Evolutionary conservation across 2,113 vertebrate genomes (phyloP), one percentile per base, ranked within the genome.

Genomic region (Trichechus manatus): DNA sequence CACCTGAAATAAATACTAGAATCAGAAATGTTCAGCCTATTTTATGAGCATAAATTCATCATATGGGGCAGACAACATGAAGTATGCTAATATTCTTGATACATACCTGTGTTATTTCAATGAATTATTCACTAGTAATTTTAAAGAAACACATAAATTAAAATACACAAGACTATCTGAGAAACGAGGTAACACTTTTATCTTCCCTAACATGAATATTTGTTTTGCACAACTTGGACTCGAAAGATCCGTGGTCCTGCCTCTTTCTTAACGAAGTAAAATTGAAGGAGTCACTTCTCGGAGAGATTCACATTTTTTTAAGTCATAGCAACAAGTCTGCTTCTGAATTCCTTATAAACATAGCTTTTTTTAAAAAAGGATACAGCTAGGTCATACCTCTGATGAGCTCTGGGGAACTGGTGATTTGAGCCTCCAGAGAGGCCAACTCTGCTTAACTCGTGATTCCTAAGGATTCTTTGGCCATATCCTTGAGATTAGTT

Each of bases 301-400:
- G 31, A 6, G 14, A 68, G 66, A 68, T n/a, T 33, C 15, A n/a
- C 31, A 2, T 59, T 59, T 59, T 59, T 59, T 59, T 59, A 17
- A 17, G 56, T 59, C 11, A 59, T 1, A 68, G 15, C 5, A 68
- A 66, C 13, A 14, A 33, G 3, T n/a, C 1, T 17, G 5, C 9
- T 68, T n/a, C 13, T 68, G 66, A 1, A 17, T n/a, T 70, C 33
- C 19, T 70, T n/a, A 70, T n/a, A 70, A 33, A 70, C 15, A n/a
- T n/a, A 4, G 4, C 7, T 17, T n/a, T 2, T n/a, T 13, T n/a
- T 17, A 6, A 70, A 6, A 1, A n/a, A 13, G 13, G 15, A n/a
- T 17, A 70, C 3, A 29, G 17, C n/a, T 68, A 33, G 31, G 14
- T 68, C 66, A 68, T 33, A 68, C 31, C 13, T 68, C 66, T 31